Conservation (phyloP, 2,888 invertebrate species). For the Mycogona germanica region DNA sequence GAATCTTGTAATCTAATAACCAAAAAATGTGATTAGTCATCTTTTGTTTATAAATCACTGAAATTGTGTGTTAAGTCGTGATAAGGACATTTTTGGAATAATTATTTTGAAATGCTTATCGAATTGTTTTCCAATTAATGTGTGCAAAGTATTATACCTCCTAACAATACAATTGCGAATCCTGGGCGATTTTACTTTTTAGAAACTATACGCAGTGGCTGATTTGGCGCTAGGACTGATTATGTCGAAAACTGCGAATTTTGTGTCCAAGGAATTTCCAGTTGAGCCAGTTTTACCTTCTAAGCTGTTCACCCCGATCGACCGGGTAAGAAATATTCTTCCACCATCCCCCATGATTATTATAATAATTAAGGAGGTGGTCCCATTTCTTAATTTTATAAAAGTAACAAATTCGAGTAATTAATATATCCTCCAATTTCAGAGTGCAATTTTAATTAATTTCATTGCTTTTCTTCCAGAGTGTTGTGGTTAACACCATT, state of each 20-base stretch:
- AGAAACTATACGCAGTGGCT: constrained; percentile 96
- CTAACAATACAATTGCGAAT: constrained; percentile 1
- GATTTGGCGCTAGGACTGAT: constrained; percentile 88
- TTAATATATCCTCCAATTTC: not conserved
- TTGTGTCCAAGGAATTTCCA: constrained; percentile 80
- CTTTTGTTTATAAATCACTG: not conserved
- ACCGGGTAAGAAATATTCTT: constrained; percentile 26
- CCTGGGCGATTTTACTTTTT: constrained; percentile 27
- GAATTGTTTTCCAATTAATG: not conserved
- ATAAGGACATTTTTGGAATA: constrained; percentile 1
- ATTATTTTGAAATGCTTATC: not conserved
- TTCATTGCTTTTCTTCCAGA: not conserved
- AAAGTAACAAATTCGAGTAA: too few species aligned
- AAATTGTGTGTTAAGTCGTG: not conserved
- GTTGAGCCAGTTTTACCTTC: constrained; percentile 74
- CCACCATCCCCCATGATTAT: not conserved
- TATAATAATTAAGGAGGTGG: too few species aligned
- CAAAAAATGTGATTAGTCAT: not conserved
- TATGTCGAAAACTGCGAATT: constrained; percentile 70
- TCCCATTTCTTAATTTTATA: too few species aligned
- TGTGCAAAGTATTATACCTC: constrained; percentile 5
- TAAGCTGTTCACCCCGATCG: constrained; percentile 39
- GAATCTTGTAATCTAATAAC: too few species aligned
- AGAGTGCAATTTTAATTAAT: not conserved
- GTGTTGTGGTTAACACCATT: constrained; percentile 10